These are phyloP conservation scores for Clamator glandarius DNA, from an alignment of 2,797 vertebrate species.

Conservation along the genomic window DNA sequence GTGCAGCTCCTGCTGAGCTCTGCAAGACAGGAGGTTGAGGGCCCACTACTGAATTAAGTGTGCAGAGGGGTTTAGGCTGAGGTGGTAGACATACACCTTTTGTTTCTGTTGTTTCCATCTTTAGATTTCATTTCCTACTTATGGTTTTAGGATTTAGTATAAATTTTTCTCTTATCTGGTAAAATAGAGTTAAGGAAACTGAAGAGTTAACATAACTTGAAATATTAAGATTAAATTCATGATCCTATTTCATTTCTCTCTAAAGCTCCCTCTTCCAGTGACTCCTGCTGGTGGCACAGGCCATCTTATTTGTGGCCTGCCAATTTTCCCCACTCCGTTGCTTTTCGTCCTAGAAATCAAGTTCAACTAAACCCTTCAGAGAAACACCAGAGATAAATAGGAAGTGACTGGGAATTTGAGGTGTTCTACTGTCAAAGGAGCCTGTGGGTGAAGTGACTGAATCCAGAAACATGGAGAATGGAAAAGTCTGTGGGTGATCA, in stretches of 20 bases:
- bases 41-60: background rate
- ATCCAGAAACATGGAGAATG: conserved; percentile 31
- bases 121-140: background rate
- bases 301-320: background rate
- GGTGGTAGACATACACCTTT: background rate
- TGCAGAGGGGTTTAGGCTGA: background rate
- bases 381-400: conserved; percentile 43
- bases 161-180: background rate
- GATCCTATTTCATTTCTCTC: background rate
- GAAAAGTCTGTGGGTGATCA: conserved; percentile 39
- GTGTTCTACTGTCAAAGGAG: background rate
- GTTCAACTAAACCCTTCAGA: conserved; percentile 21
- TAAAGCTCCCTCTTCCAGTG: background rate
- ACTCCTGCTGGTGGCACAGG: background rate
- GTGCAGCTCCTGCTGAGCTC: background rate
- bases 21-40: background rate
- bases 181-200: background rate
- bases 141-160: background rate
- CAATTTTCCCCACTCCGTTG: background rate
- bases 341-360: conserved; percentile 54
- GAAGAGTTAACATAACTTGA: background rate
- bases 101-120: background rate
- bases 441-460: conserved; percentile 10
- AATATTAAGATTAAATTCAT: conserved; percentile 11
- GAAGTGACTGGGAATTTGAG: conserved; percentile 59